A percentile compares a stretch with the other conserved stretches of the same genome.
Evolutionary conservation across 37 sponge, comb jelly and placozoan species (phyloP).

Genomic region (Oscarella lobularis): DNA sequence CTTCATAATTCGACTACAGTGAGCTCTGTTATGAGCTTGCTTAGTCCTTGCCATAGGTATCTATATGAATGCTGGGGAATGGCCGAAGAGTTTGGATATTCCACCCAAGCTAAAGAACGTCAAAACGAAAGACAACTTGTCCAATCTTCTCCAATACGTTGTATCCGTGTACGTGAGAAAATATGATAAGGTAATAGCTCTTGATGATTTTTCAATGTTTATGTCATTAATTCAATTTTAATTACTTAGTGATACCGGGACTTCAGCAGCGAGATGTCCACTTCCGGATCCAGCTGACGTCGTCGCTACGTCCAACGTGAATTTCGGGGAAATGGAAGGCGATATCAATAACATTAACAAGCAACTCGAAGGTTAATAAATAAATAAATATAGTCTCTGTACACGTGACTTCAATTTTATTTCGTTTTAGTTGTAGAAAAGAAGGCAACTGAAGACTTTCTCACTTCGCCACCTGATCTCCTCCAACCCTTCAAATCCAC

Average conservation of each 20-base stretch:
- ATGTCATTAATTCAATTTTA: background rate
- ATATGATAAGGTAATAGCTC: slow-evolving; percentile 1
- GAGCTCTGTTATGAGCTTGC: too few species aligned
- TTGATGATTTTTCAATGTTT: too few species aligned
- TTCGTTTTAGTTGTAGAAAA: too few species aligned
- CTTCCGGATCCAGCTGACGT: slow-evolving; percentile 21
- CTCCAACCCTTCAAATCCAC: too few species aligned
- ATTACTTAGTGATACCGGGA: slow-evolving; percentile 6
- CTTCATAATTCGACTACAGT: too few species aligned
- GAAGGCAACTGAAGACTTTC: too few species aligned
- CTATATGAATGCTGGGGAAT: slow-evolving; percentile 20
- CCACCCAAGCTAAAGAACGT: slow-evolving; percentile 21
- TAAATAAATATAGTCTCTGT: too few species aligned
- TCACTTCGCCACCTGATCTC: too few species aligned
- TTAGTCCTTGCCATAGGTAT: slow-evolving; percentile 27
- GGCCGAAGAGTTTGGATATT: slow-evolving; percentile 11
- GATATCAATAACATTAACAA: slow-evolving; percentile 1
- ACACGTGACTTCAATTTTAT: too few species aligned
- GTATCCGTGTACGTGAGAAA: slow-evolving; percentile 10
- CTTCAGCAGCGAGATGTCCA: slow-evolving; percentile 3
- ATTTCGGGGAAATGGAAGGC: slow-evolving; percentile 12
- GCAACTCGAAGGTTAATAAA: slow-evolving; percentile 3
- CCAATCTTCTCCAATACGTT: slow-evolving; percentile 19
- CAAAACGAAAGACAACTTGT: slow-evolving; percentile 7
- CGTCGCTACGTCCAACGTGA: slow-evolving; percentile 5